These are phyloP conservation scores for Epinephelus moara DNA, from an alignment of 2,113 vertebrate genomes.

Conservation along the genomic window DNA sequence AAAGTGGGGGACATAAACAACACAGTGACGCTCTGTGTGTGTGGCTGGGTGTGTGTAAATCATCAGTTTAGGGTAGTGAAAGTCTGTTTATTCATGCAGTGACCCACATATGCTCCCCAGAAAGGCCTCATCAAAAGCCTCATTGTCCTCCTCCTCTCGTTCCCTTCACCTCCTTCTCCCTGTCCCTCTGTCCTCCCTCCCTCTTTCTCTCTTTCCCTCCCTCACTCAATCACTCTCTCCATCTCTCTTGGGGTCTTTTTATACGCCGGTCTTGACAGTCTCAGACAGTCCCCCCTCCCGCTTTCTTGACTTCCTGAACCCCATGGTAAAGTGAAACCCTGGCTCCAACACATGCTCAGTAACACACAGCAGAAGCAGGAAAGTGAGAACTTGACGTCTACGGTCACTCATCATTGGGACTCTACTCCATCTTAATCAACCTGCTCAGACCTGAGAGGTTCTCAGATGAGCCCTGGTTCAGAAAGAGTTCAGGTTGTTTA, in stretches of 20 bases:
- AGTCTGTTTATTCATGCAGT: conserved; percentile 76
- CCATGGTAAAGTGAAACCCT: conserved; percentile 71
- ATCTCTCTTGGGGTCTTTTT: conserved; percentile 76
- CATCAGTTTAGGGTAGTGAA: conserved; percentile 64
- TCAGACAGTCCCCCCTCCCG: conserved; percentile 53
- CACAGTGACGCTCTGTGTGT: conserved; percentile 43
- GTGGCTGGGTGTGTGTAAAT: conserved; percentile 62
- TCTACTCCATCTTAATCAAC: conserved; percentile 57
- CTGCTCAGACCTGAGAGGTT: not conserved
- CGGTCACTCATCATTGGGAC: conserved; percentile 38
- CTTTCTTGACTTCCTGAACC: conserved; percentile 75
- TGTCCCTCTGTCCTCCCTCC: conserved; percentile 25
- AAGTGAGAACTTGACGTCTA: conserved; percentile 47
- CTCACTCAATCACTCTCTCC: conserved; percentile 53
- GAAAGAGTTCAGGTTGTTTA: not conserved
- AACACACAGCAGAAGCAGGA: conserved; percentile 42
- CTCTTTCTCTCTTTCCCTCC: conserved; percentile 16
- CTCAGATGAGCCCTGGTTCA: not conserved
- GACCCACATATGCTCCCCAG: conserved; percentile 79
- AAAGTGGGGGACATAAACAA: conserved; percentile 71
- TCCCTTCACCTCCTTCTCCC: conserved; percentile 54
- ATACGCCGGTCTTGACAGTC: conserved; percentile 72
- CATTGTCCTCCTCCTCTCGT: conserved; percentile 76
- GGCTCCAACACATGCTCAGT: conserved; percentile 12
- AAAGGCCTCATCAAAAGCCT: conserved; percentile 80